Percentiles rank a stretch among this genome's conserved stretches.
These are phyloP conservation scores for Tragelaphus imberbis DNA, from an alignment of 2,113 vertebrate species.

Conservation along the genomic window DNA sequence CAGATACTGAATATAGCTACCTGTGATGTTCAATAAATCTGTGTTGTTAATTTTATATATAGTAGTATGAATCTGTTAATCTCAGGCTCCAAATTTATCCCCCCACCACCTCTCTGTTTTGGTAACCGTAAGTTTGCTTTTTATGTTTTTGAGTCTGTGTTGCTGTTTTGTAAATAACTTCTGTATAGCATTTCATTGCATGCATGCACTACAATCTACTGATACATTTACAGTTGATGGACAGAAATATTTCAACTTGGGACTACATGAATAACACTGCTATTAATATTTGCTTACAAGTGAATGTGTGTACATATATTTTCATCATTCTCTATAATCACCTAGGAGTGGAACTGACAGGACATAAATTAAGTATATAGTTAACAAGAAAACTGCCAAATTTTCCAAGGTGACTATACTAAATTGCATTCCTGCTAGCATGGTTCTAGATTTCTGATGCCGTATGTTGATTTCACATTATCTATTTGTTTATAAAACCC, in stretches of 20 bases:
- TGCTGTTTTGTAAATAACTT: background rate
- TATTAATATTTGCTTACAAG: background rate
- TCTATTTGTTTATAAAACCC: background rate
- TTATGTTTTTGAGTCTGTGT: background rate
- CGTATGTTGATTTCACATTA: background rate
- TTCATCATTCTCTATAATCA: background rate
- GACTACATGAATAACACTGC: background rate
- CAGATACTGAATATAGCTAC: background rate
- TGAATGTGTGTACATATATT: background rate
- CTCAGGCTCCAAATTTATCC: background rate
- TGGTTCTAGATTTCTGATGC: background rate
- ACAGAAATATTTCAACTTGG: background rate
- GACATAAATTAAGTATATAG: background rate
- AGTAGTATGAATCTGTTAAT: background rate
- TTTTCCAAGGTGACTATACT: background rate
- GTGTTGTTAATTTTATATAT: background rate
- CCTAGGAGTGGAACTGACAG: background rate
- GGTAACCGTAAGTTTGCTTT: background rate
- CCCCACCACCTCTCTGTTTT: background rate
- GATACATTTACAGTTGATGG: background rate
- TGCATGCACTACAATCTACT: background rate
- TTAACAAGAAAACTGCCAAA: background rate
- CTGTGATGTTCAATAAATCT: background rate
- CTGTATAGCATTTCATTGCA: background rate
- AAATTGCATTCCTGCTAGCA: background rate